phyloP scores from a whole-genome alignment of 2,888 invertebrate species.

The Tribolium freemani region DNA sequence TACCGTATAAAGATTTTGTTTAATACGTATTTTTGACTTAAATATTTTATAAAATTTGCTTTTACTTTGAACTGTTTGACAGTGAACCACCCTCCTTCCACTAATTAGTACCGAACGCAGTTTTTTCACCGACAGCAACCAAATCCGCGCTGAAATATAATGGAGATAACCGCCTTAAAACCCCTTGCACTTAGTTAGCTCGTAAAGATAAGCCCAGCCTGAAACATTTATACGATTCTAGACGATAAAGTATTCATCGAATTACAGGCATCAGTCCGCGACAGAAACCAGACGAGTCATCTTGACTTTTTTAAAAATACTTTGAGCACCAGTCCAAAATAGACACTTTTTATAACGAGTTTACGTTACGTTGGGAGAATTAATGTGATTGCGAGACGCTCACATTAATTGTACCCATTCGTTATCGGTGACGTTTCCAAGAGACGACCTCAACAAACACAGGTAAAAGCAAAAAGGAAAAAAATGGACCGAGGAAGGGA shows the following conservation, averaged over 20 bases:
- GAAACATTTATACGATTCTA: slow-evolving; percentile 60
- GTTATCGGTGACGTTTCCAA: background rate
- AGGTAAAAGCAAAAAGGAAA: too few relatives aligned
- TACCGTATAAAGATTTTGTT: too few relatives aligned
- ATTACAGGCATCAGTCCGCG: slow-evolving; percentile 58
- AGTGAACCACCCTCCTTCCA: too few relatives aligned
- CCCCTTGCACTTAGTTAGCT: slow-evolving; percentile 62
- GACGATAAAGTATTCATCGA: slow-evolving; percentile 63
- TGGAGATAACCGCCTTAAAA: slow-evolving; percentile 55
- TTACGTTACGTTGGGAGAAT: slow-evolving; percentile 26
- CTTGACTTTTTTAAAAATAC: slow-evolving; percentile 49
- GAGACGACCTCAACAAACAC: too few relatives aligned
- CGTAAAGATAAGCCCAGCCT: slow-evolving; percentile 60
- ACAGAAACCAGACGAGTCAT: slow-evolving; percentile 57
- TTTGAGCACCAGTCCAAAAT: slow-evolving; percentile 50
- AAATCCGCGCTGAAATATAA: slow-evolving; percentile 55
- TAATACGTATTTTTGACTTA: too few relatives aligned
- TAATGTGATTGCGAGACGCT: slow-evolving; percentile 15
- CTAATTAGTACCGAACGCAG: slow-evolving; percentile 24
- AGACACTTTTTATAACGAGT: slow-evolving; percentile 52
- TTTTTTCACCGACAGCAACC: slow-evolving; percentile 42
- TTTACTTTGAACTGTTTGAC: too few relatives aligned
- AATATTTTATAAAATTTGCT: too few relatives aligned
- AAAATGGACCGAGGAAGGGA: too few relatives aligned
- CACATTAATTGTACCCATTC: slow-evolving; percentile 22